Base-by-base conservation (phyloP, 2,797 vertebrate species). In the Sebastes iracundus region DNA sequence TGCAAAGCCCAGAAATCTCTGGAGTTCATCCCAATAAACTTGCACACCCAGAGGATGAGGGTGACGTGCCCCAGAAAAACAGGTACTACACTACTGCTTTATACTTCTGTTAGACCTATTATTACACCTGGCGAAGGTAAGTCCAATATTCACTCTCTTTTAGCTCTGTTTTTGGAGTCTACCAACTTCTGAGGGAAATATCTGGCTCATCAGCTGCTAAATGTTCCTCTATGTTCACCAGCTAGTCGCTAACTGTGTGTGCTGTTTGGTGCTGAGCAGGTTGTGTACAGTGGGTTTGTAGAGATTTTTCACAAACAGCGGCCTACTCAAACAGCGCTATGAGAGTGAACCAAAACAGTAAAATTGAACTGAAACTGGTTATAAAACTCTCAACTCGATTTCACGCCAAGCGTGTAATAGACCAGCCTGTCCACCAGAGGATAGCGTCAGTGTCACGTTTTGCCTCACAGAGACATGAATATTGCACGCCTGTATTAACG, bases 1-100 rank as follows among this genome's bases (percentile, higher is more conserved):
- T 98, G 96, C 94, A 99, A 99, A 97, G 97, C 97, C 87, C 98
- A 99, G 94, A 99, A 98, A 90, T 97, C 96, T 35, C 93, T 99
- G 90, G 97, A 99, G 95, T 99, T 99, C 94, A 96, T 99, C 93
- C 98, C 98, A 62, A 93, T 99, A 94, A 99, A 99, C 95, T 92
- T 99, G 81, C 98, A 99, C 94, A 96, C 98, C 68, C 98, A 99
- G 92, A 96, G 98, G 92, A 99, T 99, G 98, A 96, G 96, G 0
- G 97, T 99, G 79, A 97, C 96, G 2, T 97, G 97, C 90, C 97
- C 98, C 87, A 95, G 95, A 73, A 95, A 97, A 94, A 97, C 97
- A 97, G 98, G 98, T 99, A 96, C 52, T 30, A 32, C 28, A 56
- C 35, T 20, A 3, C 38, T 67, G 8, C 22, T 14, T 62, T 32